phyloP scores from a whole-genome alignment of 2,113 vertebrate genomes.

The Gymnobelideus leadbeateri region DNA sequence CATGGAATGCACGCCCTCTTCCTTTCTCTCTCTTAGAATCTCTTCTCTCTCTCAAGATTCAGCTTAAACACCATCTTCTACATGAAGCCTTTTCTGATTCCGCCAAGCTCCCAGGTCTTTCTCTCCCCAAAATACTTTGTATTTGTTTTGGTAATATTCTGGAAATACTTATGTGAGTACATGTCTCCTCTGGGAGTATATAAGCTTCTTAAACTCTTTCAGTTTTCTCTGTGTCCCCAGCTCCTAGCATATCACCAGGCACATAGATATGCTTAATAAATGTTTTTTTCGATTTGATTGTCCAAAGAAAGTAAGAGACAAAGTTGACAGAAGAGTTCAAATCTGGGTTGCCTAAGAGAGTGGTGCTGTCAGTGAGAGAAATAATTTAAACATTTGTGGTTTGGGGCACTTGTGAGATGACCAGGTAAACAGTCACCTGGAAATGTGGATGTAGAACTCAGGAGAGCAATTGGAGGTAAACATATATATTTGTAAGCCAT shows the following conservation, averaged over 20 bases:
- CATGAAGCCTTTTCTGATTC: not conserved
- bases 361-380: not conserved
- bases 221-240: not conserved
- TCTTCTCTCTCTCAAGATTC: not conserved
- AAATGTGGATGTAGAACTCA: too few relatives aligned
- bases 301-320: not conserved
- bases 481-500: not conserved
- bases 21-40: not conserved
- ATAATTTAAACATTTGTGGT: not conserved
- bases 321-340: not conserved
- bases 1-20: not conserved
- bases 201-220: not conserved
- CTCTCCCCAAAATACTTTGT: not conserved
- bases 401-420: too few relatives aligned
- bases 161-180: not conserved
- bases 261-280: not conserved
- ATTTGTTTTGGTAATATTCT: not conserved
- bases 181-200: not conserved
- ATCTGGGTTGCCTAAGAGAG: not conserved
- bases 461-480: too few relatives aligned
- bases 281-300: not conserved
- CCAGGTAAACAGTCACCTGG: too few relatives aligned
- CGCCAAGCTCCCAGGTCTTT: not conserved
- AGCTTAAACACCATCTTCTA: not conserved
- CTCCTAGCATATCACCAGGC: not conserved